A percentile compares a stretch with the other conserved stretches of the same genome.
Evolutionary conservation across 2,888 invertebrate species (phyloP).

Genomic region (Pheosia tremula): DNA sequence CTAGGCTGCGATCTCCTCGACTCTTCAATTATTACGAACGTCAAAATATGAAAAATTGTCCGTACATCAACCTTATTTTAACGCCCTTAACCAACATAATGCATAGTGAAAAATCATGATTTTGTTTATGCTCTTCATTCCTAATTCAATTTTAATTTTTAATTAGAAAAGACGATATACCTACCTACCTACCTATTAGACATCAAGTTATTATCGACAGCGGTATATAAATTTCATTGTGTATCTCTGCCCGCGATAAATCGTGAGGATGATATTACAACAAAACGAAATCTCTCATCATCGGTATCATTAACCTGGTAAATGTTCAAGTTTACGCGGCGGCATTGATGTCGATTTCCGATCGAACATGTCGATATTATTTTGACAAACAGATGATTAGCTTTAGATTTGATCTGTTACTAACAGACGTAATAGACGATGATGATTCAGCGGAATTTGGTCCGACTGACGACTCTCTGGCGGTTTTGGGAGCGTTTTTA

Average conservation of each 20-base stretch:
- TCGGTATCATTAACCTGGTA: slow-evolving; percentile 6
- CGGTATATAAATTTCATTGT: background rate
- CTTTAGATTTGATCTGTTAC: slow-evolving; percentile 39
- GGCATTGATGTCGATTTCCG: slow-evolving; percentile 6
- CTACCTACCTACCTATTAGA: too few species aligned
- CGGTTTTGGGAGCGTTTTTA: too few species aligned
- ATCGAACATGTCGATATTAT: slow-evolving; percentile 37
- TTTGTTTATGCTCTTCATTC: too few species aligned
- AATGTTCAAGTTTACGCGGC: slow-evolving; percentile 4
- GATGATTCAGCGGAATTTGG: slow-evolving; percentile 36
- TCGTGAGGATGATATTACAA: background rate
- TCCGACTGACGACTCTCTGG: background rate
- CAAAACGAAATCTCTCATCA: background rate
- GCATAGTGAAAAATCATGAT: too few species aligned
- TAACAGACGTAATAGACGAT: slow-evolving; percentile 28
- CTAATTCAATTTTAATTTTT: too few species aligned
- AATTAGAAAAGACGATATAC: too few species aligned
- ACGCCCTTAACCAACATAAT: too few species aligned
- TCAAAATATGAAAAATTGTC: too few species aligned
- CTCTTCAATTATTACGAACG: too few species aligned
- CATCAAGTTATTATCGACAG: too few species aligned
- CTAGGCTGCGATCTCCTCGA: too few species aligned
- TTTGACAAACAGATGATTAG: slow-evolving; percentile 53
- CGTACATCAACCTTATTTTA: too few species aligned
- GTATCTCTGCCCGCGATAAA: background rate